These are phyloP conservation scores for Stigmatopora nigra DNA, from an alignment of 2,113 vertebrate genomes.

Conservation along the genomic window DNA sequence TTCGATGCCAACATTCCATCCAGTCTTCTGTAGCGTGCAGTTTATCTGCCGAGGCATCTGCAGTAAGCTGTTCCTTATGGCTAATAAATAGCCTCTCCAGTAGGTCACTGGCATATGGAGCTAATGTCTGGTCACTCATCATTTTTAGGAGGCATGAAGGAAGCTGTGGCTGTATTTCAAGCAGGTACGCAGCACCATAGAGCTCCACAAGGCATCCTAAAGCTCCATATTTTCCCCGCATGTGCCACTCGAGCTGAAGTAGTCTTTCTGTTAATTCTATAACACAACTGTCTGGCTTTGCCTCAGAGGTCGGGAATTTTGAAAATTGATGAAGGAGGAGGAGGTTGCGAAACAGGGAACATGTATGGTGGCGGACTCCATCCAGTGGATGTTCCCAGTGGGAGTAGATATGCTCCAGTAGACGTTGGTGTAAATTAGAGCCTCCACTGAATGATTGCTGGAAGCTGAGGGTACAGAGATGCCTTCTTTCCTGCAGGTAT, in stretches of 20 bases:
- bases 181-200: conserved; percentile 74
- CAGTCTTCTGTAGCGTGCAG: conserved; percentile 44
- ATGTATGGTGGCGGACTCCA: conserved; percentile 86
- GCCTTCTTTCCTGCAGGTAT: conserved; percentile 59
- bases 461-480: conserved; percentile 59
- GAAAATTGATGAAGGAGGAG: conserved; percentile 76
- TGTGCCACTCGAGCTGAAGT: conserved; percentile 85
- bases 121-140: conserved; percentile 87
- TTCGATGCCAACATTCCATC: conserved; percentile 79
- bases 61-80: conserved; percentile 77
- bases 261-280: conserved; percentile 69
- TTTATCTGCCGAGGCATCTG: conserved; percentile 3
- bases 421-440: conserved; percentile 59
- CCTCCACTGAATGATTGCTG: conserved; percentile 68
- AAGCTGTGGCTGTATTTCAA: conserved; percentile 73
- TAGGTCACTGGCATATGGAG: conserved; percentile 86
- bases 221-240: conserved; percentile 85
- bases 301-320: conserved; percentile 18
- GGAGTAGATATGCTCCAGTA: conserved; percentile 85
- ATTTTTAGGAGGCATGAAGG: conserved; percentile 76
- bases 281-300: conserved; percentile 71
- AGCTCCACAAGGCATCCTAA: conserved; percentile 83
- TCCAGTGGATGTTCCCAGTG: conserved; percentile 96
- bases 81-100: conserved; percentile 87
- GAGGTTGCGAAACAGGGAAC: conserved; percentile 82